Evolutionary conservation across 2,113 vertebrate genomes (phyloP).

Genomic region (Triplophysa tibetana): DNA sequence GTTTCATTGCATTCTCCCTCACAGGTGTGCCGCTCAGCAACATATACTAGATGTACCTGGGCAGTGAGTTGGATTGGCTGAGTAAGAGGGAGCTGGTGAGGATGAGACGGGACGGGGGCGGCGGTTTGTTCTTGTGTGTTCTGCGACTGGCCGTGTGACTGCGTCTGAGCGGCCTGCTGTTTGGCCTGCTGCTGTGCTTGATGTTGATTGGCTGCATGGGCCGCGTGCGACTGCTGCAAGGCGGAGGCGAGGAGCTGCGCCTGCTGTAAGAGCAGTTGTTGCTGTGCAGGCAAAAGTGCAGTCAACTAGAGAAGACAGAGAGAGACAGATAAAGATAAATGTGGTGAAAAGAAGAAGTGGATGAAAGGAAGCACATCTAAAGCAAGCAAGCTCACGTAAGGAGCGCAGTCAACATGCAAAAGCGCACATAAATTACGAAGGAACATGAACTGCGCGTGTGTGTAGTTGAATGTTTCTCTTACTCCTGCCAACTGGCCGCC

Average conservation of each 20-base stretch:
- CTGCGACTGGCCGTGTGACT: conserved; percentile 74
- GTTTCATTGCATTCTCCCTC: background rate
- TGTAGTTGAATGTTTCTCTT: conserved; percentile 55
- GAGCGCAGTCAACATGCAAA: background rate
- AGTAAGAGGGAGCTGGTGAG: conserved; percentile 85
- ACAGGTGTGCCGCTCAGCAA: conserved; percentile 33
- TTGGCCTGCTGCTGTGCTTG: conserved; percentile 66
- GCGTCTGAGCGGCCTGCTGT: conserved; percentile 68
- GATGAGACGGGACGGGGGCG: conserved; percentile 79
- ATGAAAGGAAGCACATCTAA: conserved; percentile 1
- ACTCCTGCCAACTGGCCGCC: conserved; percentile 90
- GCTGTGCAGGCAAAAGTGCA: conserved; percentile 87
- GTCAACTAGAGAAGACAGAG: conserved; percentile 73
- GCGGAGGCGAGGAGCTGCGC: conserved; percentile 89
- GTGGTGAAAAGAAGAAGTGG: conserved; percentile 28
- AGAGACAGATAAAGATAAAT: conserved; percentile 21
- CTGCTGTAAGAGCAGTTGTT: conserved; percentile 89
- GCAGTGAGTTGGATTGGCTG: conserved; percentile 94
- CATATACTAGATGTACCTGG: conserved; percentile 80
- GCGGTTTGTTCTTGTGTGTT: conserved; percentile 75
- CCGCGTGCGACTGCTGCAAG: conserved; percentile 77
- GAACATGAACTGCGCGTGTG: background rate
- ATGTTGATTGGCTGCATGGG: conserved; percentile 74
- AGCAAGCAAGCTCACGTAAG: background rate
- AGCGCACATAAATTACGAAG: background rate